A percentile compares a stretch with the other conserved stretches of the same genome.
phyloP scores from a whole-genome alignment of 2,797 vertebrate genomes.

The Xiphorhynchus erythropygius region DNA sequence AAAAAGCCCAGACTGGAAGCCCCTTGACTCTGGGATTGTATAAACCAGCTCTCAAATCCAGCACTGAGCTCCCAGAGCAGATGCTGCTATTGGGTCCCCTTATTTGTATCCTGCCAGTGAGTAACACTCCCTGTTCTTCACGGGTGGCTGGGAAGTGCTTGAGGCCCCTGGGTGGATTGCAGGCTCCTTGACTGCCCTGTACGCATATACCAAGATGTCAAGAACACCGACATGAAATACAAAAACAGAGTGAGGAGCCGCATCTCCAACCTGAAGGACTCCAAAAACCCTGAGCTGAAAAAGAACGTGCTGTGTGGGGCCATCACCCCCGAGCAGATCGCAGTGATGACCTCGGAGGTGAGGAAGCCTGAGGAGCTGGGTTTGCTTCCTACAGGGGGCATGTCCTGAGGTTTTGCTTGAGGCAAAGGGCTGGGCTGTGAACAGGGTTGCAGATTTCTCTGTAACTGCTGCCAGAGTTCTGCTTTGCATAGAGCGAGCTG shows the following conservation, averaged over 20 bases:
- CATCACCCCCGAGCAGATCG: constrained; percentile 86
- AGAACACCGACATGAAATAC: constrained; percentile 92
- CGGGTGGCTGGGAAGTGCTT: background rate
- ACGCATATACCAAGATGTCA: constrained; percentile 92
- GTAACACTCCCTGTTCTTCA: background rate
- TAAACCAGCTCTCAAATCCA: background rate
- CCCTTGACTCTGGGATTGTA: background rate
- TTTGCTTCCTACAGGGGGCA: background rate
- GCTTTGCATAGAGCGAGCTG: fast-evolving
- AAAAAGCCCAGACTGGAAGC: background rate
- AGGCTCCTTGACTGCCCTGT: constrained; percentile 55
- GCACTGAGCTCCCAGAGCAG: background rate
- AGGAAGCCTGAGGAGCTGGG: background rate
- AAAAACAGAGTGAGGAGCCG: constrained; percentile 91
- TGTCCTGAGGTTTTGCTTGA: background rate
- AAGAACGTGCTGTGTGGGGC: constrained; percentile 89
- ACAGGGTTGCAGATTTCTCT: background rate
- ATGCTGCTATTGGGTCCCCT: background rate
- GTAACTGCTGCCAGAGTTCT: background rate
- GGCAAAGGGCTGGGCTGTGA: background rate
- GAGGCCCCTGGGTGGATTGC: background rate
- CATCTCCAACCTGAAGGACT: constrained; percentile 94
- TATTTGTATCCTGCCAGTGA: background rate
- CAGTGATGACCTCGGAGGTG: constrained; percentile 92
- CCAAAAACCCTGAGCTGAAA: constrained; percentile 92